Conservation (phyloP, 1,140 invertebrate genomes). For the Dinoponera quadriceps region DNA sequence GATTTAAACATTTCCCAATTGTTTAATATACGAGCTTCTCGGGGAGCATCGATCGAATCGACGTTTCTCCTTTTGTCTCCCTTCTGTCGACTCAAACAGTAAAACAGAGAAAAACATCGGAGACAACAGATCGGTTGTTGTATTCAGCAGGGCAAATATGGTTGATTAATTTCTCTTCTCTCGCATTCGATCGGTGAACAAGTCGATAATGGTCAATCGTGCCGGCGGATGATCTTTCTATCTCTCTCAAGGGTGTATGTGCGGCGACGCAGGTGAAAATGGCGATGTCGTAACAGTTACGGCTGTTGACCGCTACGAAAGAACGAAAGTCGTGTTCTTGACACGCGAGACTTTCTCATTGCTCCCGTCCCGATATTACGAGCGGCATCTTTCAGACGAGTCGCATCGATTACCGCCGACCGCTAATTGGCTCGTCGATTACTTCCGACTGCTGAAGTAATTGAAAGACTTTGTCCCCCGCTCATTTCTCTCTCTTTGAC, state of each 20-base stretch:
- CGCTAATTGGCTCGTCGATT: neutral
- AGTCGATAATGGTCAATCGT: constrained; percentile 22
- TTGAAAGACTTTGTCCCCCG: neutral
- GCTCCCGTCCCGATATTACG: neutral
- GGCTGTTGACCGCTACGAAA: constrained; percentile 45
- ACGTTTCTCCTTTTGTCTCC: too few species aligned
- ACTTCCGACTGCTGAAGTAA: neutral
- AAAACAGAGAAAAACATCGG: too few species aligned
- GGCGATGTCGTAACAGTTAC: constrained; percentile 39
- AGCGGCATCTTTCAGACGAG: neutral
- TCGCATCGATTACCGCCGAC: neutral
- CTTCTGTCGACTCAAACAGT: too few species aligned
- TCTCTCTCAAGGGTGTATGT: constrained; percentile 40
- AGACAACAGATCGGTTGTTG: too few species aligned
- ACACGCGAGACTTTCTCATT: constrained; percentile 44
- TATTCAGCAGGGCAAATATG: too few species aligned
- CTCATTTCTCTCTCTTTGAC: neutral
- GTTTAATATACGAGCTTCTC: too few species aligned
- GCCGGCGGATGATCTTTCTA: constrained; percentile 31
- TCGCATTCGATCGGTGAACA: neutral
- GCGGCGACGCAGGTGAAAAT: constrained; percentile 47
- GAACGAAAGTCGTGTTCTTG: constrained; percentile 46
- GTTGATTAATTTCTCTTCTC: neutral
- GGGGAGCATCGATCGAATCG: too few species aligned
- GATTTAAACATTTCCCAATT: too few species aligned